Evolutionary conservation across 2,888 invertebrate genomes (phyloP), one percentile per base, ranked within the genome.

Genomic region (Sarcophaga carnaria): DNA sequence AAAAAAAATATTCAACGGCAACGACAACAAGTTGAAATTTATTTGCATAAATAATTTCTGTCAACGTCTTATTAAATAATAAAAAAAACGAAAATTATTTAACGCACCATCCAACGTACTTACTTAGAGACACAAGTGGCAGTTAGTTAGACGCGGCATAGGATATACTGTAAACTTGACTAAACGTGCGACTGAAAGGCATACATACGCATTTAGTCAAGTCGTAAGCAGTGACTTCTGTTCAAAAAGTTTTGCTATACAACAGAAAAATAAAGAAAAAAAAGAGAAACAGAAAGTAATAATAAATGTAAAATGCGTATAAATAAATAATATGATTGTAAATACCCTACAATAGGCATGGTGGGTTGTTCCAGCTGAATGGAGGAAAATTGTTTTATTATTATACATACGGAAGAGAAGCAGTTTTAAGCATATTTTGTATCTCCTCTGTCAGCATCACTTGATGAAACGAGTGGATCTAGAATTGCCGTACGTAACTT

Each of bases 41-140:
- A 81, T 87, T 84, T 84, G 78, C 83, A 84, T 87, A 87, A 84
- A 87, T 80, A 81, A 80, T 83, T 86, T 74, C 80, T 86, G 80
- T 83, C 86, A 86, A 77, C 69, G 80, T 74, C 67, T 83, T 59
- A 49, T 86, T 63, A 69, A 77, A 74, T 83, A 80, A 83, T 63
- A 75, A 64, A 59, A 59, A 37, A 37, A 37, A 37, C 8, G 10
- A 37, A 37, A 37, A 37, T 37, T 37, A 8, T 37, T 20, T 17
- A 67, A 67, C 37, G 45, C n/a, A 6, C 8, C 14, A 37, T 20
- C 37, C n/a, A n/a, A 47, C 17, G 45, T 11, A 62, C 12, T 12
- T 54, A 54, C 14, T 54, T n/a, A 62, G 66, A 80, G 75, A 75
- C 69, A 27, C 45, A 81, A 80, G 37, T 85, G 81, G 74, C 83